A percentile compares a stretch with the other conserved stretches of the same genome.
Evolutionary conservation across 1,140 invertebrate species (phyloP).

Genomic region (Meteorus sp.): DNA sequence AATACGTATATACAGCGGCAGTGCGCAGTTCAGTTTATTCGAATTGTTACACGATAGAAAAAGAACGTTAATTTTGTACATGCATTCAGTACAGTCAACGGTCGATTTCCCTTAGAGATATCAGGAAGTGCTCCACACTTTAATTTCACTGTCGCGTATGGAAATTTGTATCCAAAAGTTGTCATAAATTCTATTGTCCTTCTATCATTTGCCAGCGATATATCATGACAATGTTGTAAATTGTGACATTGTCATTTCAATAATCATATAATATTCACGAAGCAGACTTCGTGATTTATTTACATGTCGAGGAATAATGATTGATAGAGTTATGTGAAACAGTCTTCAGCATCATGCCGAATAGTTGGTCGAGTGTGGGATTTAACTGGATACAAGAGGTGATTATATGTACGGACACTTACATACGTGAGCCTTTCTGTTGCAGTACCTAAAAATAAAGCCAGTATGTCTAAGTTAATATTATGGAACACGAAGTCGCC

Average conservation of each 20-base stretch:
- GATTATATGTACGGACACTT: conserved; percentile 52
- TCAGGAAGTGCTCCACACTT: neutral
- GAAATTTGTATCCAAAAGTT: neutral
- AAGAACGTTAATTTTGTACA: neutral
- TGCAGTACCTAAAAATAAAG: conserved; percentile 66
- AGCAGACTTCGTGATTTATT: no score
- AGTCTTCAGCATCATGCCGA: conserved; percentile 48
- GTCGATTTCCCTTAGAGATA: neutral
- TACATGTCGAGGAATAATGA: conserved; percentile 34
- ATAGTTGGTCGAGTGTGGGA: conserved; percentile 40
- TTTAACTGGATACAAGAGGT: conserved; percentile 36
- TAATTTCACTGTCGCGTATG: neutral
- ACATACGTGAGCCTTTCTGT: conserved; percentile 90
- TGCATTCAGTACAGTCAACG: no score
- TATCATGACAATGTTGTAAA: neutral
- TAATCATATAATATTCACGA: conserved; percentile 19
- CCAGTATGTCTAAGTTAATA: conserved; percentile 20
- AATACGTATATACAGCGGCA: conserved; percentile 13
- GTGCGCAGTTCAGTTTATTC: conserved; percentile 18
- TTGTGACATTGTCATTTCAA: conserved; percentile 14
- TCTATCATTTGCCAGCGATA: neutral
- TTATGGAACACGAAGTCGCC: no score
- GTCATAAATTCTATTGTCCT: neutral
- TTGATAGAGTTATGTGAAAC: conserved; percentile 36
- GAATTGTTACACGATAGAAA: conserved; percentile 3